A percentile compares a stretch with the other conserved stretches of the same genome.
Evolutionary conservation across 2,888 invertebrate species (phyloP).

Genomic region (Epirrhoe tristata): DNA sequence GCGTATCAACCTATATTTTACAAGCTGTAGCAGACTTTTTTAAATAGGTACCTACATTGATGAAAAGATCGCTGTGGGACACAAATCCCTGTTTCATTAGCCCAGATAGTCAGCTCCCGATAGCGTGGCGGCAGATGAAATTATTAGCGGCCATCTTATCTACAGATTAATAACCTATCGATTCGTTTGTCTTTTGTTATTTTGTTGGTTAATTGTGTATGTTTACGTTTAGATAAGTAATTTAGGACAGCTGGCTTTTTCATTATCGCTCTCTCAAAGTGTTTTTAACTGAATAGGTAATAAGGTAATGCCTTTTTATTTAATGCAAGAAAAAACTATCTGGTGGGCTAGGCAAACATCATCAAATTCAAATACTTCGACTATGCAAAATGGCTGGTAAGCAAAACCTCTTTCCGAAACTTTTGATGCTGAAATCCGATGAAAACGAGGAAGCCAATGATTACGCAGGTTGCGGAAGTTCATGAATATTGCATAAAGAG

Average conservation of each 20-base stretch:
- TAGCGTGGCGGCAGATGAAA: slow-evolving; percentile 12
- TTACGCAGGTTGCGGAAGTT: slow-evolving; percentile 29
- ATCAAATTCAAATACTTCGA: not conserved
- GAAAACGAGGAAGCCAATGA: slow-evolving; percentile 23
- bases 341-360: not conserved
- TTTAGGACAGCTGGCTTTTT: too few relatives aligned
- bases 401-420: not conserved
- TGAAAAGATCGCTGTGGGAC: slow-evolving; percentile 42
- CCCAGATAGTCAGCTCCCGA: slow-evolving; percentile 52
- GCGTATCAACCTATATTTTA: too few relatives aligned
- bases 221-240: too few relatives aligned
- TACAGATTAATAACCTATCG: slow-evolving; percentile 7
- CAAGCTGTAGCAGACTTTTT: not conserved
- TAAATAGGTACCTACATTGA: not conserved
- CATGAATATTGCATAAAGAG: slow-evolving; percentile 32
- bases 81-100: slow-evolving; percentile 59
- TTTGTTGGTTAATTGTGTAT: not conserved
- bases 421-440: slow-evolving; percentile 13
- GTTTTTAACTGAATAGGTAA: too few relatives aligned
- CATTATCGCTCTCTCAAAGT: too few relatives aligned
- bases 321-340: too few relatives aligned
- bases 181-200: not conserved
- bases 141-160: slow-evolving; percentile 16
- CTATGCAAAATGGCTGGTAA: not conserved
- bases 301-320: too few relatives aligned